Percentiles rank a stretch among this genome's conserved stretches.
phyloP scores from a whole-genome alignment of 2,888 invertebrate genomes.

The Saturnia japonica region DNA sequence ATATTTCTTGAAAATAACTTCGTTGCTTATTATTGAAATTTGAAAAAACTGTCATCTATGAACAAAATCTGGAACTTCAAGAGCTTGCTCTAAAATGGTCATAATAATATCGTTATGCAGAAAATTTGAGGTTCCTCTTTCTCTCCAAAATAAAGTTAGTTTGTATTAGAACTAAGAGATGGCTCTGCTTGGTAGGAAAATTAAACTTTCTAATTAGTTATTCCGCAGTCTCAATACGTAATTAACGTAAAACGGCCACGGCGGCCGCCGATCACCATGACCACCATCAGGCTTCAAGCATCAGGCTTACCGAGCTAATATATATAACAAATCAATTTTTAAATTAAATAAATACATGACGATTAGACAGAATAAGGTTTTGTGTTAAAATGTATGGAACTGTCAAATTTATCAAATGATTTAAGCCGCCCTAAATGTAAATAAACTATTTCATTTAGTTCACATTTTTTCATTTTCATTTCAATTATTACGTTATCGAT shows the following conservation, averaged over 20 bases:
- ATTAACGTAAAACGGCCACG: no score
- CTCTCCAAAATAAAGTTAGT: slow-evolving; percentile 18
- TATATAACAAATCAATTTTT: no score
- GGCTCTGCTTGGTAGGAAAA: slow-evolving; percentile 23
- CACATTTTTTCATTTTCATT: not conserved
- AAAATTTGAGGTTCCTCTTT: not conserved
- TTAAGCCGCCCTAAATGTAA: no score
- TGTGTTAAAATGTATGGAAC: no score
- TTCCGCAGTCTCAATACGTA: no score
- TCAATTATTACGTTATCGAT: not conserved
- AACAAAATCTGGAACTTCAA: not conserved
- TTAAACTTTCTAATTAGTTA: no score
- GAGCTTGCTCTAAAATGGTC: not conserved
- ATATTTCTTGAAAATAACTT: not conserved
- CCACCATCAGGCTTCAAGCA: no score
- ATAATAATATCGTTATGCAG: not conserved
- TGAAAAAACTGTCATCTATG: not conserved
- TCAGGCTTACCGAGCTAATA: no score
- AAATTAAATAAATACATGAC: no score
- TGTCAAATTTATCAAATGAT: no score
- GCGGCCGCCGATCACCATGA: no score
- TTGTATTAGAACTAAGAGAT: slow-evolving; percentile 24
- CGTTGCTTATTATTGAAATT: not conserved
- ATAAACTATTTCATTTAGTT: slow-evolving; percentile 23
- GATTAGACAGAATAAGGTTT: no score